phyloP scores from a whole-genome alignment of 2,797 vertebrate species.

The Pagetopsis macropterus region DNA sequence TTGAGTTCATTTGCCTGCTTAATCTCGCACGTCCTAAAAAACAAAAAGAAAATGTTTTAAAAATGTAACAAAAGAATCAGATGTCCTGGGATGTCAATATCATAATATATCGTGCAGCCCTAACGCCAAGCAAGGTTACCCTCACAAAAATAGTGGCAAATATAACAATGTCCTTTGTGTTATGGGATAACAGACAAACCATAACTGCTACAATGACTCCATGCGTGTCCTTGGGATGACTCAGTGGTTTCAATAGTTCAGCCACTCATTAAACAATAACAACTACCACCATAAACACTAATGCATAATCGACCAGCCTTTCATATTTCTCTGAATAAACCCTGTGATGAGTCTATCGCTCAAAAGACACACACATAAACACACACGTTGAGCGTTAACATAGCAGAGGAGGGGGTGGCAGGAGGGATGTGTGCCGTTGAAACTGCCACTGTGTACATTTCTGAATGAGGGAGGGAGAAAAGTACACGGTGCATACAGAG shows the following conservation, averaged over 20 bases:
- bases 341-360: conserved; percentile 11
- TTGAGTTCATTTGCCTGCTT: no score
- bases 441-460: conserved; percentile 57
- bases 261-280: conserved; percentile 51
- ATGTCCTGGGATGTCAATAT: no score
- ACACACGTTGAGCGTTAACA: conserved; percentile 23
- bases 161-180: not conserved
- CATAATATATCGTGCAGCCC: no score
- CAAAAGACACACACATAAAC: conserved; percentile 15
- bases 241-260: conserved; percentile 59
- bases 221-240: conserved; percentile 26
- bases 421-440: conserved; percentile 59
- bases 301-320: conserved; percentile 68
- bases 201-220: not conserved
- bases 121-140: conserved; percentile 8
- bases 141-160: not conserved
- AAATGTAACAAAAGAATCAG: no score
- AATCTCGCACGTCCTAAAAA: no score
- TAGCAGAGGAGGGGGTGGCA: conserved; percentile 35
- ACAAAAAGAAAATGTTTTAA: no score
- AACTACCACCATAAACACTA: conserved; percentile 49
- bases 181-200: not conserved
- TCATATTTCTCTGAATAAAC: conserved; percentile 51
- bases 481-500: conserved; percentile 48
- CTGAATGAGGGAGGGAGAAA: conserved; percentile 32